These are phyloP conservation scores for Lucilia sericata DNA, from an alignment of 1,140 invertebrate species.

Conservation along the genomic window DNA sequence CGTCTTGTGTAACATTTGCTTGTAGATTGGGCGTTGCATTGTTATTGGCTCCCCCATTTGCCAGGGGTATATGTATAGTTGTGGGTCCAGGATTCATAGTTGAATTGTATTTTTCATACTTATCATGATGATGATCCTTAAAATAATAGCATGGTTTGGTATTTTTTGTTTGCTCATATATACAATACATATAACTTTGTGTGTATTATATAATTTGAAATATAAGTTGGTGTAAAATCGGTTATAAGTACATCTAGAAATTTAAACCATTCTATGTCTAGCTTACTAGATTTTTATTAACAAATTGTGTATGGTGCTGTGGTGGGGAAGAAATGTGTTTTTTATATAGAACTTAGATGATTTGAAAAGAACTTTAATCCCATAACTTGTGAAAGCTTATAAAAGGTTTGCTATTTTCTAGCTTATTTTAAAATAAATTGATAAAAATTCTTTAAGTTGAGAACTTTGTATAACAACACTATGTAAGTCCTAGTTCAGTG, in stretches of 20 bases:
- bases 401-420: no score
- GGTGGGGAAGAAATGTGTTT: background rate
- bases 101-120: conserved; percentile 35
- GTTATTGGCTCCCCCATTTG: conserved; percentile 82
- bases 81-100: conserved; percentile 52
- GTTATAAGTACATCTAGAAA: background rate
- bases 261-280: background rate
- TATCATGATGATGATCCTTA: conserved; percentile 56
- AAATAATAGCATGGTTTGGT: conserved; percentile 51
- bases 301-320: background rate
- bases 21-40: background rate
- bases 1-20: conserved; percentile 90
- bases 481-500: no score
- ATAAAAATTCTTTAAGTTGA: no score
- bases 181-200: background rate
- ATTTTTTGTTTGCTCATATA: background rate
- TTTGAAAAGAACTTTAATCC: background rate
- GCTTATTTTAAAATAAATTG: no score
- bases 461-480: no score
- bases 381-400: no score
- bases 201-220: background rate
- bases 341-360: background rate
- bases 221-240: background rate
- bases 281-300: background rate
- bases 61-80: conserved; percentile 73